Evolutionary conservation across 1,140 invertebrate species (phyloP).

Genomic region (Whitmania pigra): DNA sequence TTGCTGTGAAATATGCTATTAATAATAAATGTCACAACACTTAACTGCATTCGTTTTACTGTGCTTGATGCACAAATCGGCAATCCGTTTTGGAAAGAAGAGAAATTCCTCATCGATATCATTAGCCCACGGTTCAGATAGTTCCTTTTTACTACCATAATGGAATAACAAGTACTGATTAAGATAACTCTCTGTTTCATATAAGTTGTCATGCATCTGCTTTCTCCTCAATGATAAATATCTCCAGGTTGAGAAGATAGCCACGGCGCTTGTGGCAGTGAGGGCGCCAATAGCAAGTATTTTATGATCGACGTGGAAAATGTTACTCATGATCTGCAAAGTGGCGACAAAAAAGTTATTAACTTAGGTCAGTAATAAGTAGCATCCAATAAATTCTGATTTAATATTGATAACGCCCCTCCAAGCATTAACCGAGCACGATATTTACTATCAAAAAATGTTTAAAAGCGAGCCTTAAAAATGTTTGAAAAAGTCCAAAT

Average conservation of each 20-base stretch:
- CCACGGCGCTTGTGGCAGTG: constrained; percentile 32
- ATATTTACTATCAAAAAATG: too few relatives aligned
- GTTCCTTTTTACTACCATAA: constrained; percentile 32
- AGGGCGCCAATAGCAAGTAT: constrained; percentile 30
- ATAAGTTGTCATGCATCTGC: constrained; percentile 29
- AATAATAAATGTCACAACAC: too few relatives aligned
- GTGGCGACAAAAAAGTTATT: not conserved
- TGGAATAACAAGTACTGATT: constrained; percentile 40
- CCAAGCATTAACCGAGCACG: too few relatives aligned
- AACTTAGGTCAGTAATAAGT: too few relatives aligned
- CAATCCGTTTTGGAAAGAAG: constrained; percentile 39
- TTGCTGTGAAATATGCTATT: too few relatives aligned
- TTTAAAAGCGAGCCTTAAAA: too few relatives aligned
- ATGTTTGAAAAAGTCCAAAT: too few relatives aligned
- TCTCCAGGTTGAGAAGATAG: constrained; percentile 34
- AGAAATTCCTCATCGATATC: not conserved
- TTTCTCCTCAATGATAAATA: constrained; percentile 24
- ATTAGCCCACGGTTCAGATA: constrained; percentile 19
- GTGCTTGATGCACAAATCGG: constrained; percentile 38
- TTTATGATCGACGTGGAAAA: constrained; percentile 35
- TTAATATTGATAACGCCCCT: too few relatives aligned
- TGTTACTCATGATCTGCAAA: constrained; percentile 43
- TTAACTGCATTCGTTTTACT: constrained; percentile 27
- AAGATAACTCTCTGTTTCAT: constrained; percentile 36
- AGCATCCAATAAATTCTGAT: too few relatives aligned